Evolutionary conservation across 2,797 vertebrate species (phyloP).

Genomic region (Chaenodraco wilsoni): DNA sequence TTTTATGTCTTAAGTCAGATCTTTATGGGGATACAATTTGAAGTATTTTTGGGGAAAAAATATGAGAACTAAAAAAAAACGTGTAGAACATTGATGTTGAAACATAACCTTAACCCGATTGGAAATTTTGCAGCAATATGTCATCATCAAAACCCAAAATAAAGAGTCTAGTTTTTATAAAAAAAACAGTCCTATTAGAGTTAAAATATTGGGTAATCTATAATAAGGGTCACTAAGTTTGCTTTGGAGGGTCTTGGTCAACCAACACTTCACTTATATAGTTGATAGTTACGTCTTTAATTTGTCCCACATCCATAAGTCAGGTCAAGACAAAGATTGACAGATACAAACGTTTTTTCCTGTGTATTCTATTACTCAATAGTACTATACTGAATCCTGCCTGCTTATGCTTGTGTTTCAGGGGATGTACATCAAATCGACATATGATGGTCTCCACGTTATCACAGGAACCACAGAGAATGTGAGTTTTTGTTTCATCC

Average conservation of each 20-base stretch:
- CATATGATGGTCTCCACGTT: constrained; percentile 86
- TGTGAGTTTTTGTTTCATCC: constrained; percentile 68
- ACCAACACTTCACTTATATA: neutral
- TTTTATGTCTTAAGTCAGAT: neutral
- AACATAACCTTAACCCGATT: neutral
- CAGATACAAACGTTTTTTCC: neutral
- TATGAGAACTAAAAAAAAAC: neutral
- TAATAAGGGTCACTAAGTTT: neutral
- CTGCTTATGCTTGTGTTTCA: constrained; percentile 51
- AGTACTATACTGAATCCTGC: constrained; percentile 7
- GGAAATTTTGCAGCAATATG: neutral
- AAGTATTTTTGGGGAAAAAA: neutral
- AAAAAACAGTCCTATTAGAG: neutral
- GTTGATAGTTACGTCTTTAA: neutral
- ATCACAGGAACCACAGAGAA: constrained; percentile 87
- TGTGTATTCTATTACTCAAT: neutral
- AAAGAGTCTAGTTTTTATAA: neutral
- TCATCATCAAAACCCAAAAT: constrained; percentile 3
- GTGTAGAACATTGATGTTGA: neutral
- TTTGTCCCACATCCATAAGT: neutral
- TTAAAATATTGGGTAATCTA: neutral
- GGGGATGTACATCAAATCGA: constrained; percentile 88
- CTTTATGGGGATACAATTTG: neutral
- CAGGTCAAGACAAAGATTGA: neutral
- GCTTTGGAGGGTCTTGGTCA: neutral